A percentile compares a stretch with the other conserved stretches of the same genome.
These are phyloP conservation scores for Arrhopalites spinosus DNA, from an alignment of 2,888 invertebrate species.

Conservation along the genomic window DNA sequence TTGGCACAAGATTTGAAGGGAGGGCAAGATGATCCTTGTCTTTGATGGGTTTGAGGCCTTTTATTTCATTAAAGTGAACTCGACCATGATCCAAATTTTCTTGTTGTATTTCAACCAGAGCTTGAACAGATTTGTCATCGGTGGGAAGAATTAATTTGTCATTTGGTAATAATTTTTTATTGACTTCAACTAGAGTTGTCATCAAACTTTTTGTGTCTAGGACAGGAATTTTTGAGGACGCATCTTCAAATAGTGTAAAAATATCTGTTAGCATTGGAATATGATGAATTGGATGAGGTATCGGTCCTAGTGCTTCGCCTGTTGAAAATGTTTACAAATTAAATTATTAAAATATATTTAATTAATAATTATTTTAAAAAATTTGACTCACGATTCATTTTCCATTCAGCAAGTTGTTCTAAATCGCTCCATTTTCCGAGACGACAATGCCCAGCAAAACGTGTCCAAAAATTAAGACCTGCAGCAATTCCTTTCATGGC, in stretches of 20 bases:
- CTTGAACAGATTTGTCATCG: neutral
- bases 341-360: too few species aligned
- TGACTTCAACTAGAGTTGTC: neutral
- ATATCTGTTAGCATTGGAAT: neutral
- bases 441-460: constrained; percentile 6
- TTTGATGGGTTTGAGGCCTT: neutral
- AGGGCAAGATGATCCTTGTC: neutral
- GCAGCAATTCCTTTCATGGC: constrained; percentile 9
- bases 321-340: too few species aligned
- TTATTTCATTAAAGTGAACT: neutral
- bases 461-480: constrained; percentile 1
- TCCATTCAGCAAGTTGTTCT: neutral
- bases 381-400: too few species aligned
- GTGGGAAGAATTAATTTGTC: neutral
- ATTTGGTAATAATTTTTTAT: neutral
- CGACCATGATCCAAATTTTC: neutral
- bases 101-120: neutral
- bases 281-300: neutral
- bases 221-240: neutral
- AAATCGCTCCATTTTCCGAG: neutral
- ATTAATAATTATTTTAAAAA: too few species aligned
- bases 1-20: too few species aligned
- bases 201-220: neutral
- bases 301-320: neutral
- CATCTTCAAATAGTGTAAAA: neutral